Base-by-base conservation (phyloP, 2,797 vertebrate genomes). In the Merluccius polli region DNA sequence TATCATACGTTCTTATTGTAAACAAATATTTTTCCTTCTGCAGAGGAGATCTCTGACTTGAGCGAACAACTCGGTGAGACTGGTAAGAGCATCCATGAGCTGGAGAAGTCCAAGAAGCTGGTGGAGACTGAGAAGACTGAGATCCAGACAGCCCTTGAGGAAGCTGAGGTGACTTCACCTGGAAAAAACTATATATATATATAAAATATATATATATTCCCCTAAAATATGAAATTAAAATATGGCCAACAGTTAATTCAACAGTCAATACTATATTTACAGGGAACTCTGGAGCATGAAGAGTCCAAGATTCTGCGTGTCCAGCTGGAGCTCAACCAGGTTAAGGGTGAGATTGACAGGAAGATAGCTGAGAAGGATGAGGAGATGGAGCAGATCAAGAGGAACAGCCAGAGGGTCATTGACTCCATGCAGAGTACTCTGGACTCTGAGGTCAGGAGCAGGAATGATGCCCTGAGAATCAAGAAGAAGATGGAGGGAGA, bases 301-400 rank as follows among this genome's bases (percentile, higher is more conserved):
- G 94, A 95, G 72, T 92, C 92, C 72, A 95, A 95, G 88, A 93
- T 95, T 75, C 83, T 95, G 29, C 87, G 87, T 12, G 82, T 93
- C 63, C 94, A 95, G 35, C 89, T 96, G 77, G 95, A 95, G 80
- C 80, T 95, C 71, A 95, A 87, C 80, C 95, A 95, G 76, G 74
- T 94, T 35, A 96, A 95, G 75, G 89, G 92, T 38, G 94, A 95
- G 73, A 74, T 95, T 38, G 94, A 95, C 71, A 91, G 90, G 79
- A 95, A 91, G 78, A 82, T 90, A 35, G 86, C 92, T 2, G 95
- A 95, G 88, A 96, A 95, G 82, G 94, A 95, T 18, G 93, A 95
- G 78, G 94, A 95, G 86, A 93, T 94, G 0, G 92, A 95, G 8
- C 94, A 95, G 83, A 85, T 95, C 33, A 94, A 95, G 86, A 92